Evolutionary conservation across 2,113 vertebrate genomes (phyloP).

Genomic region (Mugil cephalus): DNA sequence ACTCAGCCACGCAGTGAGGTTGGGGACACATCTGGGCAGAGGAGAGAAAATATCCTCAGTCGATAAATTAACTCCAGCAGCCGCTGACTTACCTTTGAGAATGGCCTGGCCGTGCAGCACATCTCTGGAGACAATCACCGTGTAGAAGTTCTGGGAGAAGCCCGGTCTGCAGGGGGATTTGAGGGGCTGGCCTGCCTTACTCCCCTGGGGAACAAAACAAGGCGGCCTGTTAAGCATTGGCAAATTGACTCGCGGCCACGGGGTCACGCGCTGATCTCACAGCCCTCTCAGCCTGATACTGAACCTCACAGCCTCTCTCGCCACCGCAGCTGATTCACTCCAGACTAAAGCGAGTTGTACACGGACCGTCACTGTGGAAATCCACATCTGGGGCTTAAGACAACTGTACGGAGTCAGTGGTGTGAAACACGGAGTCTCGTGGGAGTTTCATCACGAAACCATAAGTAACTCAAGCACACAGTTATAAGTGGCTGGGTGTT

Average conservation of each 20-base stretch:
- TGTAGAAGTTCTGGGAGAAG: conserved; percentile 88
- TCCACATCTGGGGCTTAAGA: conserved; percentile 14
- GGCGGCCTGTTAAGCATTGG: conserved; percentile 62
- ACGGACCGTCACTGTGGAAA: conserved; percentile 8
- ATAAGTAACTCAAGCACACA: too few species aligned
- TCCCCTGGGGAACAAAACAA: conserved; percentile 78
- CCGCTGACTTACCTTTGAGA: conserved; percentile 83
- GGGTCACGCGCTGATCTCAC: conserved; percentile 58
- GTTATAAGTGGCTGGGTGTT: neutral
- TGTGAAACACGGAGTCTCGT: neutral
- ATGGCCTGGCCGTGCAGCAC: conserved; percentile 81
- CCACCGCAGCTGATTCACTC: conserved; percentile 29
- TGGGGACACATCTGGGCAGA: conserved; percentile 31
- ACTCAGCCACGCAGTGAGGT: conserved; percentile 25
- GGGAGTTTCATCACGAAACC: neutral
- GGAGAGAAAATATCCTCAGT: conserved; percentile 39
- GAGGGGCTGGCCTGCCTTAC: conserved; percentile 74
- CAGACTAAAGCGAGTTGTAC: conserved; percentile 19
- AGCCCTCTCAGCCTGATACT: conserved; percentile 46
- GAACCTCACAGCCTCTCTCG: conserved; percentile 36
- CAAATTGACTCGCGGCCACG: conserved; percentile 64
- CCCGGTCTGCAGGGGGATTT: conserved; percentile 81
- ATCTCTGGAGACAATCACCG: conserved; percentile 84
- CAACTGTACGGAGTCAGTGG: conserved; percentile 7
- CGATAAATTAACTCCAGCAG: conserved; percentile 57